Conservation (phyloP, 2,888 invertebrate species). For the Penaeus monodon region DNA sequence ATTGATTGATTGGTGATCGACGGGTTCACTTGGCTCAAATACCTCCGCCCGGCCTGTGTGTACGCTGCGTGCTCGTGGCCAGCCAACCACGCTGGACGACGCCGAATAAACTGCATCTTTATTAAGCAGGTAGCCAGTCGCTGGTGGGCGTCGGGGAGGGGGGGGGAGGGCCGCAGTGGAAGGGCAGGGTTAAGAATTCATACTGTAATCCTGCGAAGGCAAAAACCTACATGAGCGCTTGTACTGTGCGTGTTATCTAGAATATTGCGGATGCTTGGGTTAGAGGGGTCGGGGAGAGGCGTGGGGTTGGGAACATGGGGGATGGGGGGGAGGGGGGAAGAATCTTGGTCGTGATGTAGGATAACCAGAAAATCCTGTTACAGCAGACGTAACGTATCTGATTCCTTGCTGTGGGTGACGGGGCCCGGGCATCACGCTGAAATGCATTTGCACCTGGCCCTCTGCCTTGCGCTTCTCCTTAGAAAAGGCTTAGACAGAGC, state of each 20-base stretch:
- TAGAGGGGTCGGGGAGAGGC: too few relatives aligned
- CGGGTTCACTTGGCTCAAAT: too few relatives aligned
- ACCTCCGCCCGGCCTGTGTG: too few relatives aligned
- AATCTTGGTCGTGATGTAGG: slow-evolving; percentile 1
- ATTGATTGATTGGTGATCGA: too few relatives aligned
- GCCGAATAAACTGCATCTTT: background rate
- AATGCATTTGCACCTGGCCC: too few relatives aligned
- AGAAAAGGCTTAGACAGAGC: too few relatives aligned
- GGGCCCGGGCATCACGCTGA: too few relatives aligned
- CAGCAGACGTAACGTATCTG: slow-evolving; percentile 16
- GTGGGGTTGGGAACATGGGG: too few relatives aligned
- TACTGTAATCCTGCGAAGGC: slow-evolving; percentile 7
- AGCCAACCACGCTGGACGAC: too few relatives aligned
- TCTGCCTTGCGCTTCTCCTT: too few relatives aligned
- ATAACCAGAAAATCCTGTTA: too few relatives aligned
- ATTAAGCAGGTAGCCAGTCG: background rate
- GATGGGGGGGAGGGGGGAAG: background rate
- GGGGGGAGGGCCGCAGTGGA: background rate
- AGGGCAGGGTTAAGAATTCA: slow-evolving; percentile 19
- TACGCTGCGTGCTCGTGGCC: too few relatives aligned
- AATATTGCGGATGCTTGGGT: slow-evolving; percentile 22
- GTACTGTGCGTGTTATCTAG: slow-evolving; percentile 24
- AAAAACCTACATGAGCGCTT: background rate
- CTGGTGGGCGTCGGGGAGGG: background rate
- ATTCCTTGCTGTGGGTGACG: background rate